A percentile compares a stretch with the other conserved stretches of the same genome.
phyloP scores from a whole-genome alignment of 1,140 invertebrate species.

The Dufourea novaeangliae region DNA sequence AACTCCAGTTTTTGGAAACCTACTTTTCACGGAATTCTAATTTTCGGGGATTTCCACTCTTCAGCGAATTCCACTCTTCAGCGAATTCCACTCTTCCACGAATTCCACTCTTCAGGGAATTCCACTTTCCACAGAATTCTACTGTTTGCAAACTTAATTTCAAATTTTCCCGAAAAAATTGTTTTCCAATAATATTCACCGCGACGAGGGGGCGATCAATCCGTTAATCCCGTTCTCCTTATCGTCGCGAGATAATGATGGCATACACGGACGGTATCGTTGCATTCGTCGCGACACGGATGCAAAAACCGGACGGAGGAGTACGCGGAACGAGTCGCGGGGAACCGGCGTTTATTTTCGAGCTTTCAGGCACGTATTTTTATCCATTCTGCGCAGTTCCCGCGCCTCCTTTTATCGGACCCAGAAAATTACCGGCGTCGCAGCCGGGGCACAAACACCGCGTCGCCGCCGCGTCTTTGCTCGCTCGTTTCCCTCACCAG shows the following conservation, averaged over 20 bases:
- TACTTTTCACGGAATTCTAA: too few relatives aligned
- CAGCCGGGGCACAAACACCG: neutral
- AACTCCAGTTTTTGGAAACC: too few relatives aligned
- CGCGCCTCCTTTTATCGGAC: neutral
- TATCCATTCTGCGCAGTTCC: neutral
- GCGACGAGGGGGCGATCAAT: too few relatives aligned
- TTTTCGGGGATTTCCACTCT: too few relatives aligned
- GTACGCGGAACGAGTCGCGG: neutral
- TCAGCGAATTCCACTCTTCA: too few relatives aligned
- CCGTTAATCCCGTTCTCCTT: constrained; percentile 34
- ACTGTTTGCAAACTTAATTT: too few relatives aligned
- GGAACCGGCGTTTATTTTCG: neutral
- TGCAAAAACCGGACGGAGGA: neutral
- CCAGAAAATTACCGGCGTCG: constrained; percentile 9
- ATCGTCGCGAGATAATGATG: constrained; percentile 47
- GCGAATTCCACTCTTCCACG: too few relatives aligned
- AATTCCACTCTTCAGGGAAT: too few relatives aligned
- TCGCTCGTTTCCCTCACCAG: too few relatives aligned
- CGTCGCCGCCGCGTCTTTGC: neutral
- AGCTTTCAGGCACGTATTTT: neutral
- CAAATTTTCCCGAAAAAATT: too few relatives aligned
- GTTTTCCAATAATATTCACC: neutral
- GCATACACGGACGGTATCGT: neutral
- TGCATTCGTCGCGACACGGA: constrained; percentile 20
- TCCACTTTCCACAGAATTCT: too few relatives aligned